Evolutionary conservation across 53 echinoderm and acorn worm species (phyloP), one percentile per base, ranked within the genome.

Genomic region (Zoroaster sp.): DNA sequence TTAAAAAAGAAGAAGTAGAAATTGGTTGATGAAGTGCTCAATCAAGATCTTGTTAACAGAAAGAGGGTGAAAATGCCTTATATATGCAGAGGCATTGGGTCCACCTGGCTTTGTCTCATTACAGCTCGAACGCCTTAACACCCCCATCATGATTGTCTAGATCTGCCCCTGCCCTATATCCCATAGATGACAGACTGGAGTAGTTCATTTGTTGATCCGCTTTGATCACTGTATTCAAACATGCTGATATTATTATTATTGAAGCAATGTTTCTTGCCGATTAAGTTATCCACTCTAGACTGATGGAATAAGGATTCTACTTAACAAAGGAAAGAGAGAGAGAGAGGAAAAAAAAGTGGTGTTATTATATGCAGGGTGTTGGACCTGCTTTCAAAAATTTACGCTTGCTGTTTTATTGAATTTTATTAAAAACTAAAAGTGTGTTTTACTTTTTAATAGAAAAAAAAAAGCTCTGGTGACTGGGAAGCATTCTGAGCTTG

Each of bases 401-500:
- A 85, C 85, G 85, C 85, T 85, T 85, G 85, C 85, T 85, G 85
- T 85, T 85, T 85, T 70, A 85, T 85, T 67, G 45, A 82, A 30
- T 67, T 68, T 83, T 63, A 4, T 35, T 70, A 45, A 66, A 17
- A 71, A 85, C 46, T 3, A 17, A 35, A 85, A 85, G 71, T 69
- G 83, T 83, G 85, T 71, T 69, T 85, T 47, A 85, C 70, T 85
- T 85, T 85, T 44, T 39, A 38, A 41, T 37, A 70, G 83, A 25
- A 65, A 28, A 38, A 21, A 35, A 63, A 66, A 31, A 70, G 85
- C 85, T 71, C 70, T 67, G 81, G 66, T 81, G 67, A 18, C 25
- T 20, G 40, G 81, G 44, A 39, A 33, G 68, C 46, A 47, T 71
- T 85, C 52, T 34, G 85, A 71, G 85, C 85, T 85, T 69, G 28